Percentiles rank a stretch among this genome's conserved stretches.
Evolutionary conservation across 1,140 invertebrate genomes (phyloP).

Genomic region (Drosophila grimshawi): DNA sequence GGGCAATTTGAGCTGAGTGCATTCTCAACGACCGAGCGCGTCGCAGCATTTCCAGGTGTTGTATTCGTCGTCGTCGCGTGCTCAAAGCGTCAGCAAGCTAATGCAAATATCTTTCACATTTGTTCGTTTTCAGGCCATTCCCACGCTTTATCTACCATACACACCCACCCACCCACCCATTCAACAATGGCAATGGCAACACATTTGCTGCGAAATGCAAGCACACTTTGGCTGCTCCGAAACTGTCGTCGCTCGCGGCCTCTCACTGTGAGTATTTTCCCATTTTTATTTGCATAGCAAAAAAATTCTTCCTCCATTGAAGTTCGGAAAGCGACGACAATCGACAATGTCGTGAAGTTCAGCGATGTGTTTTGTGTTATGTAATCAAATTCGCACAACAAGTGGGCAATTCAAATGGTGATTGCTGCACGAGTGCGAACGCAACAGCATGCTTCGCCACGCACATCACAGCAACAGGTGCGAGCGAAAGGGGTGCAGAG

Average conservation of each 20-base stretch:
- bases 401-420: slow-evolving; percentile 1
- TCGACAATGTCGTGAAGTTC: slow-evolving; percentile 12
- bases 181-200: slow-evolving; percentile 58
- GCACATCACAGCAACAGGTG: slow-evolving; percentile 15
- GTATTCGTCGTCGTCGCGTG: background rate
- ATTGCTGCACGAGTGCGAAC: slow-evolving; percentile 27
- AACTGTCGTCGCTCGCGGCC: slow-evolving; percentile 42
- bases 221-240: slow-evolving; percentile 57
- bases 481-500: background rate
- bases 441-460: slow-evolving; percentile 12
- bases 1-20: slow-evolving; percentile 15
- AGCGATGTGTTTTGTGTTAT: slow-evolving; percentile 43
- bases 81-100: background rate
- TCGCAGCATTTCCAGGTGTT: slow-evolving; percentile 40
- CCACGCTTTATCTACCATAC: background rate
- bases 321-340: slow-evolving; percentile 8
- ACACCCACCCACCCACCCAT: slow-evolving; percentile 9
- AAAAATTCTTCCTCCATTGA: background rate
- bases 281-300: background rate
- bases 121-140: slow-evolving; percentile 4
- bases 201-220: slow-evolving; percentile 68
- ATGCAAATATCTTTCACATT: background rate
- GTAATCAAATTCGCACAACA: slow-evolving; percentile 48
- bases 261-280: slow-evolving; percentile 36
- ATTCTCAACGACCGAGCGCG: slow-evolving; percentile 6